Base-by-base conservation (phyloP, 53 echinoderm and acorn worm species). In the Crossaster papposus region DNA sequence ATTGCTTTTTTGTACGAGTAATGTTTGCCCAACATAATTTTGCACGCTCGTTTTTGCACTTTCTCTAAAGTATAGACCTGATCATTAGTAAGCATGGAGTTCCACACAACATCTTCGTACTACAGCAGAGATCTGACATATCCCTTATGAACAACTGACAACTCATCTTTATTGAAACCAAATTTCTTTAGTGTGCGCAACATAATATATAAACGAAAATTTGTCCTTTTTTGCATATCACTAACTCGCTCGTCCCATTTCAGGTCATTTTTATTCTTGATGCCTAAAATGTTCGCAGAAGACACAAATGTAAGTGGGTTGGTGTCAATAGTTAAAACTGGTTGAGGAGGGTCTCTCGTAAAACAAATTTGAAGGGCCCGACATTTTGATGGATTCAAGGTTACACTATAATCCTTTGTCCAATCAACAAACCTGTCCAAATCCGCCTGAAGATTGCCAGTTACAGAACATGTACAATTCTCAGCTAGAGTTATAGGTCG, bases 341-440 rank as follows among this genome's bases (percentile, higher is more conserved):
- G 36, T 18, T 17, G 2, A 13, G 36, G 77, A 30, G 77, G 77
- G 20, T 68, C 20, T 68, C 68, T 77, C 80, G 12, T 52, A 30
- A 80, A 80, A 54, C 80, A 80, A 38, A 80, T 23, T 54, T 80
- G 58, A 55, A 80, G 55, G 30, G 80, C n/a, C n/a, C n/a, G n/a
- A n/a, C n/a, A n/a, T n/a, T n/a, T n/a, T n/a, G n/a, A n/a, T n/a
- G n/a, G n/a, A 54, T 54, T 55, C 30, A 54, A 52, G 54, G 15
- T 28, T 10, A 80, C 52, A 14, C 12, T 26, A 54, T 80, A 12
- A 3, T 80, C 55, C 80, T 80, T 80, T 80, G 53, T 52, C 80
- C 80, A 55, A 24, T 54, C 58, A 80, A 55, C 30, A 75, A 75
- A 75, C 6, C 14, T 13, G 32, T 75, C 75, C 18, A 80, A 80